Percentiles rank a stretch among this genome's conserved stretches.
Conservation (phyloP, 2,113 vertebrate species). For the Alosa alosa region DNA sequence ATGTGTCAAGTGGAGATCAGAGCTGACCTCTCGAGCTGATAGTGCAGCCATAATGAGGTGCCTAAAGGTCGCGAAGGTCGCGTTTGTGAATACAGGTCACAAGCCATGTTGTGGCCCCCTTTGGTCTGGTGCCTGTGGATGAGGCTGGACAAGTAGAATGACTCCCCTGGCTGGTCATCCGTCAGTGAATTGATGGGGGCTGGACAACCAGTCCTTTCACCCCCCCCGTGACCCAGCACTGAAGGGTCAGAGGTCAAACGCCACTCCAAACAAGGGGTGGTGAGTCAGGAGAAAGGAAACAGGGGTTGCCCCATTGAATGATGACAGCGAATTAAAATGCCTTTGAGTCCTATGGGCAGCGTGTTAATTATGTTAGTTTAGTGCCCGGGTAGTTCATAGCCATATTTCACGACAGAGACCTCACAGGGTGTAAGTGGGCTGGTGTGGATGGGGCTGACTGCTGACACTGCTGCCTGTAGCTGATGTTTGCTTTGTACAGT, state of each 20-base stretch:
- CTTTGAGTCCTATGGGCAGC: background rate
- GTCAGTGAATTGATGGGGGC: background rate
- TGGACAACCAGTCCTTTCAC: constrained; percentile 30
- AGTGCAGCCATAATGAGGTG: constrained; percentile 57
- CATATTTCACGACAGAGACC: background rate
- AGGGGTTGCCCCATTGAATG: constrained; percentile 24
- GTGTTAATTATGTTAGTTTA: background rate
- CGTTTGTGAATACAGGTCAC: constrained; percentile 30
- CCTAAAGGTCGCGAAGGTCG: constrained; percentile 55
- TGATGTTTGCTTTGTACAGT: background rate
- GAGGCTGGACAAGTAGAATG: background rate
- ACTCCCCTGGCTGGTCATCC: background rate
- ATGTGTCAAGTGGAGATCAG: background rate
- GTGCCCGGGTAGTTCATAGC: background rate
- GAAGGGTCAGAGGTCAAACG: constrained; percentile 32
- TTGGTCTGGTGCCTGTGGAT: background rate
- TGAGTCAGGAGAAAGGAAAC: background rate
- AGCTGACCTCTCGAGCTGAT: constrained; percentile 44
- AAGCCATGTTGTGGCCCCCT: too few relatives aligned
- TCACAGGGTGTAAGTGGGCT: background rate
- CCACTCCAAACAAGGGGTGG: background rate
- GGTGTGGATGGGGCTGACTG: background rate
- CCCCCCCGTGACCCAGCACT: constrained; percentile 35
- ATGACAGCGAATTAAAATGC: constrained; percentile 33
- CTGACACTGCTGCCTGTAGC: background rate